Evolutionary conservation across 1,140 invertebrate species (phyloP), one percentile per base, ranked within the genome.

Genomic region (Drosophila gunungcola): DNA sequence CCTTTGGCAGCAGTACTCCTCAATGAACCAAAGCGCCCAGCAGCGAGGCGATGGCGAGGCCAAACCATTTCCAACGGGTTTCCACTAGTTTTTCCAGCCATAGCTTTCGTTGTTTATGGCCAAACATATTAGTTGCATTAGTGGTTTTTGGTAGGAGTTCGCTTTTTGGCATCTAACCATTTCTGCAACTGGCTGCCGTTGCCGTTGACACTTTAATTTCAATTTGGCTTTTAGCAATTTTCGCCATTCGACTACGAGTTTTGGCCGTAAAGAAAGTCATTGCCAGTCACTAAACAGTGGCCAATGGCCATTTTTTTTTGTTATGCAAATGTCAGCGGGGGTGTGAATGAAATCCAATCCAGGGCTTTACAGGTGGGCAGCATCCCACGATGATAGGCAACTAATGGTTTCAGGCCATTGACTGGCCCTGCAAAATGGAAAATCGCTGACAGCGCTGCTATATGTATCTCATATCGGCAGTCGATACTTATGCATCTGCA

Each of bases 91-190:
- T 73, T 75, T 80, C 54, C 73, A 63, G 45, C 39, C n/a, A 42
- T 73, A 81, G 80, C 83, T 88, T 88, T 88, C 83, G 83, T 77
- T 78, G 82, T 82, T 86, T 88, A 88, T 77, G 67, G 84, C 84
- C 83, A 86, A 83, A 86, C 76, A 86, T 88, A 89, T 88, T 89
- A 83, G 65, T 67, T 79, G 76, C 43, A 62, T 79, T 82, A 83
- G 82, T 76, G 42, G 75, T 56, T 55, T 75, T 70, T 73, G 56
- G 67, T 75, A 76, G 82, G 65, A 72, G 82, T 70, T 76, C 29
- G 46, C 61, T 76, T 67, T 62, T 70, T 68, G 82, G 64, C 64
- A 72, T 81, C 78, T 86, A 64, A 68, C 83, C 69, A 86, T 88
- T 82, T 82, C 54, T 25, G 41, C 61, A 79, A 82, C 83, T 86